These are phyloP conservation scores for Whitmania pigra DNA, from an alignment of 1,140 invertebrate species.

Conservation along the genomic window DNA sequence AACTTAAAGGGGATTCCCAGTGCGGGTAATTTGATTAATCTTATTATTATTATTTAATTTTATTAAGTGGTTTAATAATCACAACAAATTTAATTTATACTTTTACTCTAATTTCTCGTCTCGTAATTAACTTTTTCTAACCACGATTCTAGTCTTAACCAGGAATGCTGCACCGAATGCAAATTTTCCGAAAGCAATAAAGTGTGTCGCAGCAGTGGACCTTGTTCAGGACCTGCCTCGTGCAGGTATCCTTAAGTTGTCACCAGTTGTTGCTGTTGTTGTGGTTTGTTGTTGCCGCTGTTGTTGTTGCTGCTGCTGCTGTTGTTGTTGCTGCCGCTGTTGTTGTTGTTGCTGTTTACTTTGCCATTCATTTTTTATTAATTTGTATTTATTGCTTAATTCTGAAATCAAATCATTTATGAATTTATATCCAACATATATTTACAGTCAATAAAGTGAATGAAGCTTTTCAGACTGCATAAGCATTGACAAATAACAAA, in stretches of 20 bases:
- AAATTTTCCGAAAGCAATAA: not conserved
- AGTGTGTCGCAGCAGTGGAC: not conserved
- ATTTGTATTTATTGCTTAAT: not conserved
- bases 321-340: no score
- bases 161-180: not conserved
- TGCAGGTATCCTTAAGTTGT: constrained; percentile 6
- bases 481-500: no score
- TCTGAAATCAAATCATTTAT: not conserved
- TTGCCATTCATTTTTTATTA: not conserved
- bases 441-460: no score
- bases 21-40: not conserved
- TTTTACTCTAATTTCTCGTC: no score
- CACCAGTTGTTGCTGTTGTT: not conserved
- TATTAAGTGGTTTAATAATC: not conserved
- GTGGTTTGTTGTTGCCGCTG: no score
- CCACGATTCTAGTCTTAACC: no score
- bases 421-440: not conserved
- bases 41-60: constrained; percentile 9
- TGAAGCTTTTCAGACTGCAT: no score
- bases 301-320: no score
- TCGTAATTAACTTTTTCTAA: no score
- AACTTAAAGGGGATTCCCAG: no score
- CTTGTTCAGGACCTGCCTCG: not conserved
- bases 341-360: not conserved
- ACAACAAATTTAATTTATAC: not conserved